A percentile compares a stretch with the other conserved stretches of the same genome.
Conservation (phyloP, 2,888 invertebrate species). For the Tortrix viridana region DNA sequence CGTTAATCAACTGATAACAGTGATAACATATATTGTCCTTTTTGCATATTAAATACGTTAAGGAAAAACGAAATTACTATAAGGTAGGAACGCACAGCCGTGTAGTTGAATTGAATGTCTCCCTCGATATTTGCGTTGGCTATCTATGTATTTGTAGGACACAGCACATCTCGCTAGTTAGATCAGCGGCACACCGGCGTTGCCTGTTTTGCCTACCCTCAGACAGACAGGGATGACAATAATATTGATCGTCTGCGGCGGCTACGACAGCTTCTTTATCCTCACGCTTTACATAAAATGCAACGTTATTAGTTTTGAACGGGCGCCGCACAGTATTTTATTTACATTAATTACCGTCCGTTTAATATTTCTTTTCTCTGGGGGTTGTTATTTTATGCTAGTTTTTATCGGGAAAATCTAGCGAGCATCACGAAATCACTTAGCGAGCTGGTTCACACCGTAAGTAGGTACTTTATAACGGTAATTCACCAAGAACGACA, state of each 20-base stretch:
- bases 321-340: slow-evolving; percentile 14
- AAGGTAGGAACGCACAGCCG: too few species aligned
- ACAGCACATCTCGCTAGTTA: slow-evolving; percentile 19
- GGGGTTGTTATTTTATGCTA: slow-evolving; percentile 10
- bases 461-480: too few species aligned
- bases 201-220: slow-evolving; percentile 20
- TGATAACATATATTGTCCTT: too few species aligned
- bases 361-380: slow-evolving; percentile 3
- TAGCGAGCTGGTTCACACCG: too few species aligned
- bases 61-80: too few species aligned
- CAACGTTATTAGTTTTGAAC: slow-evolving; percentile 31
- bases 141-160: neutral
- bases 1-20: too few species aligned
- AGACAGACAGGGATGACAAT: slow-evolving; percentile 35
- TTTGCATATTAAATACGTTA: too few species aligned
- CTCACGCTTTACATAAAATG: slow-evolving; percentile 30
- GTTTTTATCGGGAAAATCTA: neutral
- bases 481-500: too few species aligned
- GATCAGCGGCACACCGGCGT: slow-evolving; percentile 14
- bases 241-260: slow-evolving; percentile 31
- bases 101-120: neutral
- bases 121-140: neutral
- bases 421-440: too few species aligned
- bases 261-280: slow-evolving; percentile 20
- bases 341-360: slow-evolving; percentile 27